Evolutionary conservation across 2,888 invertebrate species (phyloP), one percentile per base, ranked within the genome.

Genomic region (Coremacera marginata): DNA sequence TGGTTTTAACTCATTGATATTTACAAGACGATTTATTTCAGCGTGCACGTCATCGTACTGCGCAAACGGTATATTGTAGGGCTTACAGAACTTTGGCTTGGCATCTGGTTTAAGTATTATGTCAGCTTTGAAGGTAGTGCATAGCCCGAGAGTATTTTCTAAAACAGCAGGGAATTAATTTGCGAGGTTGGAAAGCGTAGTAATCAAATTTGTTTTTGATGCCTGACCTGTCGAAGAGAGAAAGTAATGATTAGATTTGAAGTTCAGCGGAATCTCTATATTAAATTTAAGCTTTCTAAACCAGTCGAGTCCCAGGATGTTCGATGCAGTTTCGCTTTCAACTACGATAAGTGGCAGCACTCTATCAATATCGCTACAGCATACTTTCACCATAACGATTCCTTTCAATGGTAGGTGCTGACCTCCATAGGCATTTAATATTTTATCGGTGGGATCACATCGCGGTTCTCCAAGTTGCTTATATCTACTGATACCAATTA

Each of bases 261-360:
- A 19, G 3, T 37, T 31, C 11, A 5, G 37, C 9, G 71, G 37
- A 11, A 72, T 37, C 11, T 31, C 19, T 37, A 72, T 16, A 25
- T 72, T 37, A n/a, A 72, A 65, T n/a, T 76, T 55, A 34, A 78
- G 31, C 44, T 37, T 72, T 19, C 49, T 60, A 34, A 78, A 76
- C 78, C 76, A 78, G 57, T 76, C 76, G 60, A 78, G 62, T 3
- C 73, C 78, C 27, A 76, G n/a, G n/a, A n/a, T n/a, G n/a, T n/a
- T n/a, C n/a, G n/a, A n/a, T n/a, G n/a, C n/a, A n/a, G n/a, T n/a
- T n/a, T n/a, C n/a, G n/a, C n/a, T n/a, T n/a, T n/a, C n/a, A n/a
- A n/a, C n/a, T n/a, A n/a, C n/a, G n/a, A n/a, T n/a, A n/a, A n/a
- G n/a, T n/a, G n/a, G n/a, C n/a, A n/a, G n/a, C n/a, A n/a, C n/a